Conservation (phyloP, 2,113 vertebrate species). For the Rhegmatorhina hoffmannsi region DNA sequence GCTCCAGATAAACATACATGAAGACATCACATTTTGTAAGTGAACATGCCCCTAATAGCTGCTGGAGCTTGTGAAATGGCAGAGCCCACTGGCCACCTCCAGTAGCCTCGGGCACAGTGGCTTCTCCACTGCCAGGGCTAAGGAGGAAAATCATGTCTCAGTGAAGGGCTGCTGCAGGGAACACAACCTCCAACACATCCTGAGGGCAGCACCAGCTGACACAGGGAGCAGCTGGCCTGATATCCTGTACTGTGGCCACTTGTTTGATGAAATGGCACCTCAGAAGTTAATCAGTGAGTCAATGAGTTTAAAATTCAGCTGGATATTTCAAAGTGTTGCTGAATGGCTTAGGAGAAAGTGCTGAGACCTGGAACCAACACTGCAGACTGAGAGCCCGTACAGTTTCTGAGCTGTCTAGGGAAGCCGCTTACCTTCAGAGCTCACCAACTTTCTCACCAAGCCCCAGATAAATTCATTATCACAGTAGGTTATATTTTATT, state of each 20-base stretch:
- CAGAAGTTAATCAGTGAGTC: not conserved
- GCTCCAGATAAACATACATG: not conserved
- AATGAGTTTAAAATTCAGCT: not conserved
- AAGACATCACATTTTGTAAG: not conserved
- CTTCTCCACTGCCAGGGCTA: not conserved
- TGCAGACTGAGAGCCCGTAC: not conserved
- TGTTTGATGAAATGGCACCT: not conserved
- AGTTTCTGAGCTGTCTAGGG: not conserved
- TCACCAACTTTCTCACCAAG: not conserved
- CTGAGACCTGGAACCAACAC: not conserved
- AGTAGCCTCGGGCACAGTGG: not conserved
- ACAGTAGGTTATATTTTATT: not conserved
- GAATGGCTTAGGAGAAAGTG: not conserved
- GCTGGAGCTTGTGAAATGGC: not conserved
- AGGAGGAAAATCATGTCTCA: not conserved
- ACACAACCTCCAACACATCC: not conserved
- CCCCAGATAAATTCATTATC: not conserved
- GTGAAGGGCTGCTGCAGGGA: not conserved
- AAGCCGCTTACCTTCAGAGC: not conserved
- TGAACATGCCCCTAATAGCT: not conserved
- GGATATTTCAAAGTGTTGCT: not conserved
- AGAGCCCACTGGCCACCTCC: not conserved
- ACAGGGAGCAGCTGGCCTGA: not conserved
- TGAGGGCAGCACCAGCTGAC: not conserved
- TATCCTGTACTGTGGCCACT: fast-evolving